These are phyloP conservation scores for Phymorhynchus buccinoides DNA, from an alignment of 1,140 invertebrate species.

Conservation along the genomic window DNA sequence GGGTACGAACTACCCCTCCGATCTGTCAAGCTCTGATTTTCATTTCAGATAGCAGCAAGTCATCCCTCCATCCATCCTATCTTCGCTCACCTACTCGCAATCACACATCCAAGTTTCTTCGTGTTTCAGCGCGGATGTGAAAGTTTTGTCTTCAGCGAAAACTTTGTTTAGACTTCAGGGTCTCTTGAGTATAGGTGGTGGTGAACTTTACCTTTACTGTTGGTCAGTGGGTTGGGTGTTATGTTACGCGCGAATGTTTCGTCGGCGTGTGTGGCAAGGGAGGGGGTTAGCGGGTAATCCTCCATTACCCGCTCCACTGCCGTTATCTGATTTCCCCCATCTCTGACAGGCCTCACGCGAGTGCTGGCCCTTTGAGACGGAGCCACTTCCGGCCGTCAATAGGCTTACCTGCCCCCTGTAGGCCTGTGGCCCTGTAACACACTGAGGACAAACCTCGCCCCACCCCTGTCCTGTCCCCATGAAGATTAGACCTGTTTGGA, in stretches of 20 bases:
- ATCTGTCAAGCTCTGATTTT: conserved; percentile 1
- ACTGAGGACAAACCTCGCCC: background rate
- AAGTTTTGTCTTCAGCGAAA: background rate
- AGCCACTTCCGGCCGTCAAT: background rate
- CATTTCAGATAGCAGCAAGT: conserved; percentile 11
- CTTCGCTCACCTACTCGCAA: background rate
- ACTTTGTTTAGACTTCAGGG: background rate
- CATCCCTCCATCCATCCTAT: no score
- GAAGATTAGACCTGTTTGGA: conserved; percentile 5
- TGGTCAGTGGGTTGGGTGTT: background rate
- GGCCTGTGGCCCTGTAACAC: background rate
- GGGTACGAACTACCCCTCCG: no score
- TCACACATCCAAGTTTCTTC: background rate
- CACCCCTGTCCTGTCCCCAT: background rate
- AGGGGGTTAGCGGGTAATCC: background rate
- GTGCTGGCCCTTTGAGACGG: background rate
- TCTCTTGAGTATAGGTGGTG: background rate
- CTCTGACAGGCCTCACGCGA: background rate
- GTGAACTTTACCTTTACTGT: background rate
- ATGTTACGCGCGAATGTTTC: no score
- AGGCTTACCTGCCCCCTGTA: background rate
- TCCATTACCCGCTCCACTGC: background rate
- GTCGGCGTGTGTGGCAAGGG: background rate
- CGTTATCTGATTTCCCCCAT: background rate
- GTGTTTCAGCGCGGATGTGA: background rate